Percentiles rank a stretch among this genome's conserved stretches.
phyloP scores from a whole-genome alignment of 2,888 invertebrate genomes.

The Pristionchus arcanus region DNA sequence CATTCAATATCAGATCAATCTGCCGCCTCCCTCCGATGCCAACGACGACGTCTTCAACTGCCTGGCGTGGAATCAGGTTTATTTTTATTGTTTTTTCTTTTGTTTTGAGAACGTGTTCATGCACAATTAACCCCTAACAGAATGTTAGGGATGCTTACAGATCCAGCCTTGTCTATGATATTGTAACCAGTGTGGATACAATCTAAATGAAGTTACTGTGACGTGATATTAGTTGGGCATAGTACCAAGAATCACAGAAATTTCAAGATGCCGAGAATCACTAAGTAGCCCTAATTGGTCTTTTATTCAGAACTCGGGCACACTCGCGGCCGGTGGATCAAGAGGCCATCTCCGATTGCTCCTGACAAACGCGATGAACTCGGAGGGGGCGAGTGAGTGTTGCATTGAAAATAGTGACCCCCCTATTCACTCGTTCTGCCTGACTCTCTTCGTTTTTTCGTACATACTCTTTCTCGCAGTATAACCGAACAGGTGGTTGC shows the following conservation, averaged over 20 bases:
- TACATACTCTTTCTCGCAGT: not conserved
- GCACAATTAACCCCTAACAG: no score
- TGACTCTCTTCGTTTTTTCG: not conserved
- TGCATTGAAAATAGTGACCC: not conserved
- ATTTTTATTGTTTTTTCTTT: not conserved
- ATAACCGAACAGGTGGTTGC: not conserved
- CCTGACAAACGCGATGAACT: constrained; percentile 19
- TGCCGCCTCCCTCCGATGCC: not conserved
- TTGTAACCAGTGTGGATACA: no score
- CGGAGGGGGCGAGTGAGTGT: not conserved
- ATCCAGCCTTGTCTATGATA: no score
- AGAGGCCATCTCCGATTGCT: constrained; percentile 44
- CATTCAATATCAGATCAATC: constrained; percentile 41
- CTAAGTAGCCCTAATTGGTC: no score
- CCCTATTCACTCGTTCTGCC: not conserved
- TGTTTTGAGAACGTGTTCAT: not conserved
- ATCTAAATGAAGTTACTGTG: no score
- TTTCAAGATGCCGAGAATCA: no score
- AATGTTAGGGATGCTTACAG: no score
- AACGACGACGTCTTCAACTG: constrained; percentile 46
- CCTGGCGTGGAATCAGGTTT: constrained; percentile 51
- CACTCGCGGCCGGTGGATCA: constrained; percentile 42
- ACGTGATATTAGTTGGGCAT: no score
- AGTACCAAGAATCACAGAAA: no score
- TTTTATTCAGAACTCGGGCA: constrained; percentile 52